Percentiles rank a stretch among this genome's conserved stretches.
Conservation (phyloP, 2,113 vertebrate genomes). For the Caracal caracal region DNA sequence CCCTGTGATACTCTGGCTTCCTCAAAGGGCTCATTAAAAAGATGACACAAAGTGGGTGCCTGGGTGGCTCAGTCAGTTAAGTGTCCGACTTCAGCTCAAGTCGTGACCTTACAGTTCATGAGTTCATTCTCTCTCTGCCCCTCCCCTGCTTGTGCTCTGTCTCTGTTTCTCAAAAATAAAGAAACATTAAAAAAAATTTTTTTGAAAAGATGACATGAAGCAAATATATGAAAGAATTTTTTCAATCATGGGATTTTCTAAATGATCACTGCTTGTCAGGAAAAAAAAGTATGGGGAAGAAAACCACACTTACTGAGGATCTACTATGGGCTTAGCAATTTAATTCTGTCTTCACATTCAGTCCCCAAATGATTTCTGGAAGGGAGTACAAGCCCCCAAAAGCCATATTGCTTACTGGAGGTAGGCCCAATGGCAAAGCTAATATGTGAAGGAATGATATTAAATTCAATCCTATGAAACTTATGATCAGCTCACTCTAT, state of each 20-base stretch:
- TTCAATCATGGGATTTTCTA: not conserved
- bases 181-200: too few species aligned
- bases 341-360: not conserved
- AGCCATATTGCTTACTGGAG: not conserved
- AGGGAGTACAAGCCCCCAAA: not conserved
- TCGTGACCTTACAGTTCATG: too few species aligned
- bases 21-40: not conserved
- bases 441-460: not conserved
- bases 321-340: not conserved
- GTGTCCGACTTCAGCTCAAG: too few species aligned
- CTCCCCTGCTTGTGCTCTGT: too few species aligned
- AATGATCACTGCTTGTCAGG: not conserved
- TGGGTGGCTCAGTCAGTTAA: too few species aligned
- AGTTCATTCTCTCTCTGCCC: too few species aligned
- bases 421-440: not conserved
- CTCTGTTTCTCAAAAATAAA: too few species aligned
- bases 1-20: not conserved
- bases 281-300: not conserved
- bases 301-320: not conserved
- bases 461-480: not conserved
- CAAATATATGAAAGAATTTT: not conserved
- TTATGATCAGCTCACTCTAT: accelerated
- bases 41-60: not conserved
- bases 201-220: not conserved
- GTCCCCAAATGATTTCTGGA: not conserved